Conservation (phyloP, 2,113 vertebrate genomes). For the Antidorcas marsupialis region DNA sequence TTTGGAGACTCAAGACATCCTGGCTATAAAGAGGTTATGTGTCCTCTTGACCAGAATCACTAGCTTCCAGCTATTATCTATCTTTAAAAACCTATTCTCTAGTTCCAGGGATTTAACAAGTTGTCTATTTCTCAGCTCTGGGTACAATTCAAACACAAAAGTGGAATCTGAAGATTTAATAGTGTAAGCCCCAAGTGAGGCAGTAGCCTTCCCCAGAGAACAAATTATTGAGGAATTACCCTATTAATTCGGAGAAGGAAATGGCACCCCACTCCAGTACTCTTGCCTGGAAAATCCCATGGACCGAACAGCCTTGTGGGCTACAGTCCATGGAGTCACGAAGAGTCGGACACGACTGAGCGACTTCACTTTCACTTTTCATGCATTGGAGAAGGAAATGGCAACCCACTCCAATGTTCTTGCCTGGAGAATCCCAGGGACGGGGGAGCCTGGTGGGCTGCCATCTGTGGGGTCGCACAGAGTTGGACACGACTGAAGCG, state of each 20-base stretch:
- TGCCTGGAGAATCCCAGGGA: neutral
- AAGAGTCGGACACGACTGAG: neutral
- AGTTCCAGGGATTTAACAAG: neutral
- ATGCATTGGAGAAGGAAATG: neutral
- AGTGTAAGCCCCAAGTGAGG: neutral
- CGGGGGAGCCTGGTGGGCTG: neutral
- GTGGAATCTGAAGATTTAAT: neutral
- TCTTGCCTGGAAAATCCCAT: neutral
- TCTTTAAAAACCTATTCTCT: neutral
- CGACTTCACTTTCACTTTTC: neutral
- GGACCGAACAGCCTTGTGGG: neutral
- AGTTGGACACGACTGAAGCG: neutral
- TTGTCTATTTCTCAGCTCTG: neutral
- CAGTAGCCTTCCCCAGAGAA: neutral
- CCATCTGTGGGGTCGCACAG: accelerated
- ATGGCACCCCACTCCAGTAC: neutral
- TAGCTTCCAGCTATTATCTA: neutral
- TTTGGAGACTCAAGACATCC: neutral
- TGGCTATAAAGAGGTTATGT: neutral
- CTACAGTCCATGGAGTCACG: accelerated
- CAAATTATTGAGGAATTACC: conserved; percentile 25
- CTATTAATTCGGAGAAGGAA: accelerated
- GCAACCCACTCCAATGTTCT: neutral
- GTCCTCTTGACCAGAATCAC: neutral
- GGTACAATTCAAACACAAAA: neutral